Base-by-base conservation (phyloP, 2,888 invertebrate genomes). In the Meiosimyza decipiens region DNA sequence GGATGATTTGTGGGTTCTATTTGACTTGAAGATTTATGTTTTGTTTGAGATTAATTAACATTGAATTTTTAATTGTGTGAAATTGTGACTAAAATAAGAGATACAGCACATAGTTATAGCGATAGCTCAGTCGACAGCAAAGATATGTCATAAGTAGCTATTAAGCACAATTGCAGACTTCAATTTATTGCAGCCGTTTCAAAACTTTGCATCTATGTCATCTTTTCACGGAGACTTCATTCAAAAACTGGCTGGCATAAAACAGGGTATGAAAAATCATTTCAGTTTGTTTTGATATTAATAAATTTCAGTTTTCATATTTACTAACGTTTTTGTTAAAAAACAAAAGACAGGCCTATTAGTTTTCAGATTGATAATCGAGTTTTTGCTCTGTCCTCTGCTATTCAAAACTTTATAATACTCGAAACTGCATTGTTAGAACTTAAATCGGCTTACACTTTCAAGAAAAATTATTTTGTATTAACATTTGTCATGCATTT, bases 201-300 rank as follows among this genome's bases (percentile, higher is more conserved):
- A 40, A 15, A n/a, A 40, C 12, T 28, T 33, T 60, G 15, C 15
- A 33, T 62, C 60, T 15, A 80, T 80, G 80, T 80, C 79, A 74
- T 77, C 77, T 54, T 79, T 81, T 72, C 78, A 81, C 77, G 79
- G 79, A 67, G 79, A 80, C 49, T 79, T 81, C 67, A 77, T 81
- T 73, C 77, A 80, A 75, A 81, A 80, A 73, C 76, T 79, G 71
- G 79, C 78, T 71, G 78, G 76, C 60, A 79, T 81, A 70, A 81
- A 79, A 74, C 80, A 79, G 74, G 81, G 81, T 80, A 69, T 74
- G 77, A 57, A 60, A 40, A 33, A 63, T 9, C 47, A 16, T 33
- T 22, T 18, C 1, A 22, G 1, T 22, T 22, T 11, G 18, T 1
- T 15, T 6, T 18, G 54, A 55, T 22, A 55, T 22, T 22, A 40